Evolutionary conservation across 2,888 invertebrate genomes (phyloP).

Genomic region (Caenorhabditis sinica): DNA sequence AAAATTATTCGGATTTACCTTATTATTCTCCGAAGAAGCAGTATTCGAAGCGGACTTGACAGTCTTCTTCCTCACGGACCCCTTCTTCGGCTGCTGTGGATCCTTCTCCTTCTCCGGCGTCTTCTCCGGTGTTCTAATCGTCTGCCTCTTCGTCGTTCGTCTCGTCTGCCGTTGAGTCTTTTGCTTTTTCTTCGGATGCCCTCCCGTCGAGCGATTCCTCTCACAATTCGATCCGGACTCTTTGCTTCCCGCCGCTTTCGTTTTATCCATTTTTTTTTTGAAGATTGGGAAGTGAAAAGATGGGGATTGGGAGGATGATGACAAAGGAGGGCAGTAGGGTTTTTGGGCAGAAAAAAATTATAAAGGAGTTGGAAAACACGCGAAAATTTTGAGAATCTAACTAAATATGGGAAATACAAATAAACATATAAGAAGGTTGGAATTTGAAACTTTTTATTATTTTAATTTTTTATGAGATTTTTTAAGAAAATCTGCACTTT

Average conservation of each 20-base stretch:
- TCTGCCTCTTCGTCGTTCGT: neutral
- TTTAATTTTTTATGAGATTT: too few species aligned
- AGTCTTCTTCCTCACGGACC: neutral
- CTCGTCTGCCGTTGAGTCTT: constrained; percentile 4
- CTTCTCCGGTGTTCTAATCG: neutral
- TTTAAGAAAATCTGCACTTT: too few species aligned
- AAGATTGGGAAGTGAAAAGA: neutral
- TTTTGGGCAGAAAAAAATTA: too few species aligned
- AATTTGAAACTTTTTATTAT: too few species aligned
- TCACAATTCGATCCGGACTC: constrained; percentile 35
- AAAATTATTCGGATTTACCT: too few species aligned
- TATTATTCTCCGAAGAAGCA: constrained; percentile 15
- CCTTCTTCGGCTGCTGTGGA: neutral
- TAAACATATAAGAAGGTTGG: too few species aligned
- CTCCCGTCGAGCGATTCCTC: neutral
- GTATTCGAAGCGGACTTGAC: neutral
- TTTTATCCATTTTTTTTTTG: neutral
- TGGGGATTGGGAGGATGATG: neutral
- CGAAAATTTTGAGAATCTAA: too few species aligned
- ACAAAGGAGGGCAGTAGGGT: too few species aligned
- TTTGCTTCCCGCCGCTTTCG: constrained; percentile 10
- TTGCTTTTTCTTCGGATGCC: neutral
- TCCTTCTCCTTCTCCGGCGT: neutral
- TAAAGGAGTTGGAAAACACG: too few species aligned
- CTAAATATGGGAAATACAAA: too few species aligned